Percentiles rank a stretch among this genome's conserved stretches.
These are phyloP conservation scores for Sebastes taczanowskii DNA, from an alignment of 2,797 vertebrate species.

Conservation along the genomic window DNA sequence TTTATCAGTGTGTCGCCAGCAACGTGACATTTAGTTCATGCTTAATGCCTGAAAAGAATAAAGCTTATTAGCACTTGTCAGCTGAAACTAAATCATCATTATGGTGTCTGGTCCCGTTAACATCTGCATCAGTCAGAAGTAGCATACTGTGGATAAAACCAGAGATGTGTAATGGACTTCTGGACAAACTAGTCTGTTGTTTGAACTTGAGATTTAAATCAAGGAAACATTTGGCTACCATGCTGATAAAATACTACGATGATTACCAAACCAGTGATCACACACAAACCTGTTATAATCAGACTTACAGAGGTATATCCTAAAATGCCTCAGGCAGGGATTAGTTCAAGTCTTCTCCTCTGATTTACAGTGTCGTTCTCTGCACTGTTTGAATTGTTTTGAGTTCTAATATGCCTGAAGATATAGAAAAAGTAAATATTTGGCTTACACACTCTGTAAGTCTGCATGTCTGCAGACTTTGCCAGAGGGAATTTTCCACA, in stretches of 20 bases:
- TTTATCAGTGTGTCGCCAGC: background rate
- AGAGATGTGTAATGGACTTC: background rate
- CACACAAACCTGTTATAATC: background rate
- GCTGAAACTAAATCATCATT: background rate
- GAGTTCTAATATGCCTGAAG: background rate
- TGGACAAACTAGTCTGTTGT: background rate
- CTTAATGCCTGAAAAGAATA: background rate
- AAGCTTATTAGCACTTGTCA: background rate
- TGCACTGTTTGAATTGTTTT: background rate
- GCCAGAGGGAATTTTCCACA: background rate
- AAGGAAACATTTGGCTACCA: background rate
- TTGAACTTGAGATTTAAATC: background rate
- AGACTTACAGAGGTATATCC: background rate
- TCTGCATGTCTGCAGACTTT: background rate
- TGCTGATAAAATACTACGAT: background rate
- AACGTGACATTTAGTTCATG: constrained; percentile 24
- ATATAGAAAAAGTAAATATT: background rate
- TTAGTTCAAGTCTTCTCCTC: background rate
- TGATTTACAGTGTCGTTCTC: background rate
- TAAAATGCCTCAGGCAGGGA: background rate
- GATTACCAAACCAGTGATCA: background rate
- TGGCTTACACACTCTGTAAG: background rate
- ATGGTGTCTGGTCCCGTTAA: background rate
- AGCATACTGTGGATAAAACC: background rate
- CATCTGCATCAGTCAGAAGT: background rate